Base-by-base conservation (phyloP, 2,797 vertebrate genomes). In the Schizopygopsis pylzovi region DNA sequence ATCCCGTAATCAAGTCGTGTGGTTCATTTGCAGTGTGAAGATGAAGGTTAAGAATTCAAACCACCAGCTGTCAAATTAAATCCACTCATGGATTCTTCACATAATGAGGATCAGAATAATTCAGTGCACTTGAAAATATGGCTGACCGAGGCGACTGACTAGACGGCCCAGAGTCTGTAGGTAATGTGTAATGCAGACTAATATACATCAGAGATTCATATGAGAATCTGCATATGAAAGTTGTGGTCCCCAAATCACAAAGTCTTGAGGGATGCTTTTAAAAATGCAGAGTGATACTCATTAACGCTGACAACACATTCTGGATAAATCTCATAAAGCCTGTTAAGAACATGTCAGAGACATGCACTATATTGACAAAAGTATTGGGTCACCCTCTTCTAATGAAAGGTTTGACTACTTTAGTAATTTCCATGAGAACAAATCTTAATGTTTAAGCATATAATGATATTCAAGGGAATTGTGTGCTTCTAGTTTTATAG, bases 51-150 rank as follows among this genome's bases (percentile, higher is more conserved):
- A 28, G 59, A 65, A 79, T 65, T 65, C 16, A 47, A 79, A 65
- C 39, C n/a, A 79, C 47, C 78, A 47, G 41, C n/a, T 79, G 78
- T 63, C 59, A 79, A 65, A 79, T 65, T 22, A 79, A 79, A 79
- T 79, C 78, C 59, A n/a, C n/a, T 39, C 56, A 13, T 33, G 78
- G 56, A 13, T 47, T 65, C 47, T 45, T 79, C 37, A 61, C 12
- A 78, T 43, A 78, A 25, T 79, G 59, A 65, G 78, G 78, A 33
- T 79, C 5, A 65, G 22, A 79, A 28, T 1, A 79, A 47, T 47
- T 65, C 37, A 16, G n/a, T 79, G 76, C 76, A 79, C 78, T 79
- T 79, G 56, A 28, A 63, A 79, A 79, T 41, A 63, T 18, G 25
- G 5, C 16, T 18, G 6, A 54, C 28, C 10, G 18, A 77, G 47